Conservation (phyloP, 1,140 invertebrate species). For the Tachypleus tridentatus region DNA sequence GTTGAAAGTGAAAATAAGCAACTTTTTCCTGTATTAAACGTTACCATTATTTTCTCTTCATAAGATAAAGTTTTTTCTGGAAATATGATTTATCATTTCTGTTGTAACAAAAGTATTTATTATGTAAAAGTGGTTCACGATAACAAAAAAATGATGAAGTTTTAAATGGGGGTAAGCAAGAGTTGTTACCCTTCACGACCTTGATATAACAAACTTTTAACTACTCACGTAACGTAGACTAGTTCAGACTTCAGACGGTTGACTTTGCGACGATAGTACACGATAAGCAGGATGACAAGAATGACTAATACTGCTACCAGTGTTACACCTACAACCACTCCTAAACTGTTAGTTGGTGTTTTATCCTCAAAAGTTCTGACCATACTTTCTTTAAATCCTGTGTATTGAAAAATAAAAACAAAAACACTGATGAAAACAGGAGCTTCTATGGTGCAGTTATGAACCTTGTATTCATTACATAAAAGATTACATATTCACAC, state of each 20-base stretch:
- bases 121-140: background rate
- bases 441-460: too few species aligned
- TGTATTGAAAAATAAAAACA: too few species aligned
- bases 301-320: constrained; percentile 47
- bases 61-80: too few species aligned
- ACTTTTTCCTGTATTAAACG: too few species aligned
- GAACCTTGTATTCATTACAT: too few species aligned
- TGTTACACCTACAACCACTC: constrained; percentile 26
- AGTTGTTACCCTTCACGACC: background rate
- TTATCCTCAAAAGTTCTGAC: constrained; percentile 27
- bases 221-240: constrained; percentile 75
- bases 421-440: too few species aligned
- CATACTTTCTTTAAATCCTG: too few species aligned
- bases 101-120: too few species aligned
- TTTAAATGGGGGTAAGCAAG: background rate
- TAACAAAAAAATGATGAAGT: background rate
- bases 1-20: too few species aligned
- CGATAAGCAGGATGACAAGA: constrained; percentile 45
- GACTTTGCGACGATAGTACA: constrained; percentile 45
- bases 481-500: too few species aligned
- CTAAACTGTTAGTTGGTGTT: constrained; percentile 20
- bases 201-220: constrained; percentile 21
- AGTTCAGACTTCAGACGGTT: constrained; percentile 70
- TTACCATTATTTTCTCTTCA: too few species aligned
- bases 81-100: too few species aligned